Percentiles rank a stretch among this genome's conserved stretches.
These are phyloP conservation scores for Drosophila parabipectinata DNA, from an alignment of 1,140 invertebrate species.

Conservation along the genomic window DNA sequence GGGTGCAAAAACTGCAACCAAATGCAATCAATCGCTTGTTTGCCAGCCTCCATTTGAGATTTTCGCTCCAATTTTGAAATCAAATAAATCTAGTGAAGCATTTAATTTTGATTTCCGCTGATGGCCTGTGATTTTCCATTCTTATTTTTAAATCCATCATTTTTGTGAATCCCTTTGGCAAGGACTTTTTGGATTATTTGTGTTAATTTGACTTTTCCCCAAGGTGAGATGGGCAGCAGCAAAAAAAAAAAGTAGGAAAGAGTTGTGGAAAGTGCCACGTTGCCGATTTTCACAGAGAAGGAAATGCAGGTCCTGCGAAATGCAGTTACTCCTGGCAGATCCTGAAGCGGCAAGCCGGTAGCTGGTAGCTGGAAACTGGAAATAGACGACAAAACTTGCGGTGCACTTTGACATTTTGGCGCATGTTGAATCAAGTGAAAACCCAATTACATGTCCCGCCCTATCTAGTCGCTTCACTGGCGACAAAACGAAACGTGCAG, in stretches of 20 bases:
- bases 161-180: neutral
- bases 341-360: neutral
- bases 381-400: constrained; percentile 54
- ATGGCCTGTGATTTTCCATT: neutral
- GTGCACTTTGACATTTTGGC: constrained; percentile 73
- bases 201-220: neutral
- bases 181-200: neutral
- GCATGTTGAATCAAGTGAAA: constrained; percentile 79
- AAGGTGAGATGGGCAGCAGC: neutral
- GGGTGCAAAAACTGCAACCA: too few relatives aligned
- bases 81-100: neutral
- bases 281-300: constrained; percentile 26
- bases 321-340: neutral
- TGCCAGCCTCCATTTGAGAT: too few relatives aligned
- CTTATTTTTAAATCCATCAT: constrained; percentile 1
- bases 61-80: neutral
- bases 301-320: neutral
- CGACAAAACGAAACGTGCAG: constrained; percentile 66
- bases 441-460: constrained; percentile 74
- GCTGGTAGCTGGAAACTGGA: neutral
- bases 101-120: neutral
- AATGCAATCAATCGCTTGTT: too few relatives aligned
- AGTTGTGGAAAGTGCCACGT: constrained; percentile 5
- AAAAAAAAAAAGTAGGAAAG: neutral
- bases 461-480: constrained; percentile 61